Conservation (phyloP, 2,888 invertebrate species). For the Gibbula magus region DNA sequence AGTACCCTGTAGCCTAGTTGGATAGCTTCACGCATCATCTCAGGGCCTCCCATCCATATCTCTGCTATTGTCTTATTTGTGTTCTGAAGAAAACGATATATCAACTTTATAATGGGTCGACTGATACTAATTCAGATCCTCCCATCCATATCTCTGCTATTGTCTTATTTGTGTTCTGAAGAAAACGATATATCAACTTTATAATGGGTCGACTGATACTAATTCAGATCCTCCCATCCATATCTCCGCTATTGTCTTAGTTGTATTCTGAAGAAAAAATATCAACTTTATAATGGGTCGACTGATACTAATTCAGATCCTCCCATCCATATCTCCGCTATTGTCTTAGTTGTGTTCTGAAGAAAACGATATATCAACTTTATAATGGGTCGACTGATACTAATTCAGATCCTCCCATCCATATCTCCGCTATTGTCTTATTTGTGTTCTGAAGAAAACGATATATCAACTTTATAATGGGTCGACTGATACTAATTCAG, state of each 20-base stretch:
- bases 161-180: no score
- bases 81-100: constrained; percentile 51
- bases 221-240: no score
- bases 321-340: no score
- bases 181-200: no score
- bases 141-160: constrained; percentile 74
- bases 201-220: no score
- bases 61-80: constrained; percentile 72
- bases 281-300: no score
- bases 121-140: constrained; percentile 68
- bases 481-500: constrained; percentile 61
- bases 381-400: no score
- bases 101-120: not conserved
- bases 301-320: no score
- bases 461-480: not conserved
- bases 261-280: no score
- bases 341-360: constrained; percentile 71
- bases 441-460: constrained; percentile 60
- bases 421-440: constrained; percentile 73
- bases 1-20: constrained; percentile 65
- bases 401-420: constrained; percentile 72
- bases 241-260: no score
- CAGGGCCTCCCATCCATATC: constrained; percentile 72
- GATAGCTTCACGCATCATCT: constrained; percentile 66
- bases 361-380: not conserved